Evolutionary conservation across 2,797 vertebrate species (phyloP).

Genomic region (Atherinosoma microstoma): DNA sequence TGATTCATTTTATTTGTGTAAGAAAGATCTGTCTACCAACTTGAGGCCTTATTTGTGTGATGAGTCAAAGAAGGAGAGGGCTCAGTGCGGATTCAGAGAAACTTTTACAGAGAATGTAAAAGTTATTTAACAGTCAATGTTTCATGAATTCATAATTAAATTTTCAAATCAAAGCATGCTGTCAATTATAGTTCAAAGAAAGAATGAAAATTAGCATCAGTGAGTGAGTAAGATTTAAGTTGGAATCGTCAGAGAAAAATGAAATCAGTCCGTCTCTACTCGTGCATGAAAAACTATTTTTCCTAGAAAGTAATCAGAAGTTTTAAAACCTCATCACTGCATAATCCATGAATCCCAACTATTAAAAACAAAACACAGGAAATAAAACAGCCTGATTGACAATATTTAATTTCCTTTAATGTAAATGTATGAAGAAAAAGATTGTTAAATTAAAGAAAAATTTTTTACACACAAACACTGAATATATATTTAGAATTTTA

Average conservation of each 20-base stretch:
- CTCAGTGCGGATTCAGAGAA: neutral
- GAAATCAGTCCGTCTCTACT: neutral
- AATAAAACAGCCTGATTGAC: slow-evolving; percentile 4
- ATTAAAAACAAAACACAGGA: slow-evolving; percentile 8
- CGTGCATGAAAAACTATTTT: neutral
- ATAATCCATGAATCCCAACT: slow-evolving; percentile 17
- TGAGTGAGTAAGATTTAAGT: neutral
- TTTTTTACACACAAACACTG: slow-evolving; percentile 21
- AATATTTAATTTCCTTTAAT: slow-evolving; percentile 16
- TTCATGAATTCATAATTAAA: neutral
- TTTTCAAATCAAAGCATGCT: neutral
- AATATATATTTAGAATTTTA: slow-evolving; percentile 61
- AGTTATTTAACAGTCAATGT: neutral
- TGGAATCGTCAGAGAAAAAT: neutral
- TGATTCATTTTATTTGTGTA: neutral
- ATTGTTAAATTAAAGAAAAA: slow-evolving; percentile 12
- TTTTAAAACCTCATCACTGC: slow-evolving; percentile 7
- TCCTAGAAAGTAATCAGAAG: slow-evolving; percentile 1
- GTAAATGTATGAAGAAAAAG: slow-evolving; percentile 2
- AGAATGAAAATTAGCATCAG: neutral
- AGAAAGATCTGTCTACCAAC: neutral
- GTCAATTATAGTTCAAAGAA: slow-evolving; percentile 1
- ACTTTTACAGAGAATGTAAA: neutral
- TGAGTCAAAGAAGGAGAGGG: neutral
- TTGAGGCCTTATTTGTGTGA: neutral